Conservation (phyloP, 2,888 invertebrate genomes). For the Ditula angustiorana region DNA sequence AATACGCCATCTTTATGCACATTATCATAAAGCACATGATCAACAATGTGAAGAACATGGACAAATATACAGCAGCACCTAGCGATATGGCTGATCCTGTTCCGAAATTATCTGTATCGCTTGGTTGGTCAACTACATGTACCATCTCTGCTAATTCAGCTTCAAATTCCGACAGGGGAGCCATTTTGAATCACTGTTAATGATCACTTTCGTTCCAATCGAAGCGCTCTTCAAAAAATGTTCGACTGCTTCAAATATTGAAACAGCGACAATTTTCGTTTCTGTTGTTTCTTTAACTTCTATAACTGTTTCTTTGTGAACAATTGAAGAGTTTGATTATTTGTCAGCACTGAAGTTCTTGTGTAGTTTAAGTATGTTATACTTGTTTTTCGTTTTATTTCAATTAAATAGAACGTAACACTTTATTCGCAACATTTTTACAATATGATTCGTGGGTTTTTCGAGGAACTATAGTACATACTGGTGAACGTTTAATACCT, state of each 20-base stretch:
- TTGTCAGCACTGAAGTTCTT: not conserved
- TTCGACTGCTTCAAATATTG: conserved; percentile 7
- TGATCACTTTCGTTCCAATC: conserved; percentile 3
- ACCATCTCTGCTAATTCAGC: conserved; percentile 8
- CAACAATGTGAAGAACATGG: conserved; percentile 54
- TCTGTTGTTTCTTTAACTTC: not conserved
- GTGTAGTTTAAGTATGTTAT: not conserved
- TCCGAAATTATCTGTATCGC: not conserved
- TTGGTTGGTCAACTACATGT: conserved; percentile 11
- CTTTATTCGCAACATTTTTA: not conserved
- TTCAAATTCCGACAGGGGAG: conserved; percentile 32
- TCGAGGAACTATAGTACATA: not conserved
- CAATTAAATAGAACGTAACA: not conserved
- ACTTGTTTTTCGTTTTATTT: not conserved
- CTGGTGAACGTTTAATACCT: conserved; percentile 13
- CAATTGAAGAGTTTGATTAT: not conserved
- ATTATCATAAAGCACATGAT: conserved; percentile 63
- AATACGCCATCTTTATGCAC: conserved; percentile 59
- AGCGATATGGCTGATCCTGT: conserved; percentile 30
- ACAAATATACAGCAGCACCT: conserved; percentile 46
- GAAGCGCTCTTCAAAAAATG: not conserved
- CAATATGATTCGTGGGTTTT: conserved; percentile 16
- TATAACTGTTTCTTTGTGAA: conserved; percentile 13
- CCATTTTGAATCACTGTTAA: conserved; percentile 38
- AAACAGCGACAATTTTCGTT: conserved; percentile 15